Evolutionary conservation across 2,888 invertebrate genomes (phyloP).

Genomic region (Anarsia innoxiella): DNA sequence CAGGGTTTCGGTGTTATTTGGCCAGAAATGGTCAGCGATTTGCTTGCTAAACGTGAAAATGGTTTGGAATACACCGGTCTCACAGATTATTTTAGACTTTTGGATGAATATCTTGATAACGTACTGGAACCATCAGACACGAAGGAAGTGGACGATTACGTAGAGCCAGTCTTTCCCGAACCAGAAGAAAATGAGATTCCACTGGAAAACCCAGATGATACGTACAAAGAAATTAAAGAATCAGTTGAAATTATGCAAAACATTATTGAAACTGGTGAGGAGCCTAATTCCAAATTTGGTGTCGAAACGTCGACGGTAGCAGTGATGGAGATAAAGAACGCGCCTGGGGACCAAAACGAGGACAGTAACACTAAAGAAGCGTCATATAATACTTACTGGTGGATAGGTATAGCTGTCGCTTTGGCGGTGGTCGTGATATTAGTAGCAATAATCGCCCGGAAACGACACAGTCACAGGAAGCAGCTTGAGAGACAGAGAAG

Average conservation of each 20-base stretch:
- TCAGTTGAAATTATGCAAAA: conserved; percentile 38
- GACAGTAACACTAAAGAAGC: conserved; percentile 47
- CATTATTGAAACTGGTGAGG: conserved; percentile 48
- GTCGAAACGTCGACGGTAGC: conserved; percentile 65
- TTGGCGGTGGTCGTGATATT: conserved; percentile 52
- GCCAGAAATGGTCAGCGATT: conserved; percentile 65
- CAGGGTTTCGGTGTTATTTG: conserved; percentile 61
- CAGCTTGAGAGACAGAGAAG: conserved; percentile 63
- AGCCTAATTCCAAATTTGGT: conserved; percentile 40
- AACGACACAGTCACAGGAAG: conserved; percentile 68
- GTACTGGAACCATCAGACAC: conserved; percentile 53
- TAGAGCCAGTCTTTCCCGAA: conserved; percentile 38
- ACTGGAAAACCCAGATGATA: conserved; percentile 15
- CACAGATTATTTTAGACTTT: conserved; percentile 70
- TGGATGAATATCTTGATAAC: conserved; percentile 71
- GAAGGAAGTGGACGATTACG: conserved; percentile 43
- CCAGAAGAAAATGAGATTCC: conserved; percentile 47
- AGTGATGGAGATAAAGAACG: conserved; percentile 60
- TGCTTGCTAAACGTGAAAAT: conserved; percentile 61
- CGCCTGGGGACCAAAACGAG: conserved; percentile 41
- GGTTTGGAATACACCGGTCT: conserved; percentile 66
- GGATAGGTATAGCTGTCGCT: conserved; percentile 67
- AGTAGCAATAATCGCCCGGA: conserved; percentile 62
- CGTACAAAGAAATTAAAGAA: conserved; percentile 25
- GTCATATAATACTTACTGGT: conserved; percentile 66